phyloP scores from a whole-genome alignment of 1,140 invertebrate species.

The Chrysomallon squamiferum region DNA sequence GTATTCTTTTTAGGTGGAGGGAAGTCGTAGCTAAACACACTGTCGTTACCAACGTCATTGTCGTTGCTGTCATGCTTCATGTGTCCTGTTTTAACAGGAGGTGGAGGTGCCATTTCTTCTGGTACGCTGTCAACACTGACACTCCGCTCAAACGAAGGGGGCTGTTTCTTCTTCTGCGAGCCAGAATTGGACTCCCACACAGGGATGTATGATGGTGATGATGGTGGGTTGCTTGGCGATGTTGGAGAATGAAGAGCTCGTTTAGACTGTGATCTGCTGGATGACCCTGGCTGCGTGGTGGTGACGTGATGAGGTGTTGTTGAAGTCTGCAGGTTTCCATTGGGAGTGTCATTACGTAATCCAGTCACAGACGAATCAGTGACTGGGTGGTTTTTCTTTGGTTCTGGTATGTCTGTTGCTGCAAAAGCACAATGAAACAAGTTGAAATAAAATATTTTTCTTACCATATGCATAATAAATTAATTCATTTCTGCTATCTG shows the following conservation, averaged over 20 bases:
- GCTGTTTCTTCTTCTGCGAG: conserved; percentile 59
- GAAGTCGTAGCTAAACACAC: conserved; percentile 27
- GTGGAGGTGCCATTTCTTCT: conserved; percentile 45
- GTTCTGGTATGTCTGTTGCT: conserved; percentile 48
- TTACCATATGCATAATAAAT: no score
- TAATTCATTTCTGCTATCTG: no score
- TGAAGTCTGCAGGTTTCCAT: background rate
- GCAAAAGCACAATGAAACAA: conserved; percentile 6
- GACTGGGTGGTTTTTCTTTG: conserved; percentile 7
- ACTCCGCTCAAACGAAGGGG: conserved; percentile 39
- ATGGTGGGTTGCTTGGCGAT: conserved; percentile 52
- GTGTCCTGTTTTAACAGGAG: conserved; percentile 35
- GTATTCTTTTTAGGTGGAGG: conserved; percentile 25
- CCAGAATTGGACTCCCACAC: conserved; percentile 89
- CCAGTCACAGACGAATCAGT: background rate
- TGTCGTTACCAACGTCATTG: conserved; percentile 6
- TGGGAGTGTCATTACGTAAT: background rate
- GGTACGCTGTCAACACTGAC: conserved; percentile 50
- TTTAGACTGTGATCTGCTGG: background rate
- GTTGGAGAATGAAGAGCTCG: background rate
- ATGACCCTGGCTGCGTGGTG: background rate
- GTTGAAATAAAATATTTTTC: background rate
- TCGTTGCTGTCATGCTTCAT: conserved; percentile 5
- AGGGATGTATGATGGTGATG: conserved; percentile 27
- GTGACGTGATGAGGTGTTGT: background rate